phyloP scores from a whole-genome alignment of 2,888 invertebrate genomes.

The Bruchidius siliquastri region DNA sequence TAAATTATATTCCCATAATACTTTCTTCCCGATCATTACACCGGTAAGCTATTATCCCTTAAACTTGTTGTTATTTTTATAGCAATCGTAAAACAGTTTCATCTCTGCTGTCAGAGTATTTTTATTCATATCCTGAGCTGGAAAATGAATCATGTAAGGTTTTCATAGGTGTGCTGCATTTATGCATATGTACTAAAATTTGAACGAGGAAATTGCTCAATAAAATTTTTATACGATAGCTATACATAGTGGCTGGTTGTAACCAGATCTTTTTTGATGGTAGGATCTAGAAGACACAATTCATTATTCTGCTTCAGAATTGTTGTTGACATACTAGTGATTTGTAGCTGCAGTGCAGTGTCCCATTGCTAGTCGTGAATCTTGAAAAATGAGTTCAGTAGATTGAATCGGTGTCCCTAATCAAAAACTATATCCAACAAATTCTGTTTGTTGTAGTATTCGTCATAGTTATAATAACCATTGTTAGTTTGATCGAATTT shows the following conservation, averaged over 20 bases:
- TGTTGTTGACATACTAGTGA: too few species aligned
- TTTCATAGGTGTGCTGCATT: not conserved
- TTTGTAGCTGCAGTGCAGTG: too few species aligned
- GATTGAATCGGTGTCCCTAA: too few species aligned
- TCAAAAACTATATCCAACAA: too few species aligned
- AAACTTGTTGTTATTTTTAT: not conserved
- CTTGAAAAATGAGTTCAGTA: too few species aligned
- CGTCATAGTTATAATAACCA: too few species aligned
- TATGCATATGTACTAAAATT: not conserved
- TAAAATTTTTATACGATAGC: not conserved
- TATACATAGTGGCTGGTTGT: not conserved
- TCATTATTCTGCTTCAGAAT: not conserved
- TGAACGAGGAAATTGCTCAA: not conserved
- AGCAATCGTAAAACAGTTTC: not conserved
- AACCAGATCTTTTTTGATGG: not conserved
- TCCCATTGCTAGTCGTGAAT: too few species aligned
- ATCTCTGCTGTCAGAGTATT: not conserved
- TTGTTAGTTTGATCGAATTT: too few species aligned
- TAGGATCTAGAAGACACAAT: not conserved
- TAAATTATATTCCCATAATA: too few species aligned
- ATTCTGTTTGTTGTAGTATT: too few species aligned
- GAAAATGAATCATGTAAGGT: not conserved
- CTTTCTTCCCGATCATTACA: not conserved
- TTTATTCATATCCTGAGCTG: not conserved
- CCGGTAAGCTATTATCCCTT: not conserved